A percentile compares a stretch with the other conserved stretches of the same genome.
Evolutionary conservation across 2,797 vertebrate genomes (phyloP).

Genomic region (Phataginus tetradactyla): DNA sequence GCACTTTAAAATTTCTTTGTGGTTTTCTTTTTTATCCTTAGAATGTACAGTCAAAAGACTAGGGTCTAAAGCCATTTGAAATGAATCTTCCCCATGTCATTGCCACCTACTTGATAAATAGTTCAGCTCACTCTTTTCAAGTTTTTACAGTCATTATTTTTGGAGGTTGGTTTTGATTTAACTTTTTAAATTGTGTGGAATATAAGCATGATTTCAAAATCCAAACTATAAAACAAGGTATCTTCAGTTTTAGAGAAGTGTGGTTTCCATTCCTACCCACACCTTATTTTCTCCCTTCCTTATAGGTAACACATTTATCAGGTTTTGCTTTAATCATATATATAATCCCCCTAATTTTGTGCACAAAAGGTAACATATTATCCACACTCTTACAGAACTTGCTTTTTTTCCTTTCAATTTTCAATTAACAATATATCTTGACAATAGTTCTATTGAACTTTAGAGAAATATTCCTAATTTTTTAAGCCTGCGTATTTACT

Average conservation of each 20-base stretch:
- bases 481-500: background rate
- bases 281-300: background rate
- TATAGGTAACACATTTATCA: background rate
- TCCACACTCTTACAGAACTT: background rate
- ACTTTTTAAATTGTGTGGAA: constrained; percentile 36
- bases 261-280: background rate
- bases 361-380: background rate
- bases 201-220: background rate
- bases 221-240: background rate
- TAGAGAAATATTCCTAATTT: background rate
- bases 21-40: constrained; percentile 16
- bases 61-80: background rate
- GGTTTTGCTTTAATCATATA: background rate
- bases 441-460: background rate
- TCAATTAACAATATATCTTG: background rate
- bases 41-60: background rate
- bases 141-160: background rate
- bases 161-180: background rate
- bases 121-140: background rate
- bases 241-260: background rate
- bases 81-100: background rate
- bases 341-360: background rate
- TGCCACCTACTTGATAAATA: background rate
- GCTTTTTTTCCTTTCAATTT: background rate
- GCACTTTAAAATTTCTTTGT: constrained; percentile 18